Evolutionary conservation across 35 echinoderm and acorn worm genomes (phyloP), one percentile per base, ranked within the genome.

Genomic region (Diadema setosum): DNA sequence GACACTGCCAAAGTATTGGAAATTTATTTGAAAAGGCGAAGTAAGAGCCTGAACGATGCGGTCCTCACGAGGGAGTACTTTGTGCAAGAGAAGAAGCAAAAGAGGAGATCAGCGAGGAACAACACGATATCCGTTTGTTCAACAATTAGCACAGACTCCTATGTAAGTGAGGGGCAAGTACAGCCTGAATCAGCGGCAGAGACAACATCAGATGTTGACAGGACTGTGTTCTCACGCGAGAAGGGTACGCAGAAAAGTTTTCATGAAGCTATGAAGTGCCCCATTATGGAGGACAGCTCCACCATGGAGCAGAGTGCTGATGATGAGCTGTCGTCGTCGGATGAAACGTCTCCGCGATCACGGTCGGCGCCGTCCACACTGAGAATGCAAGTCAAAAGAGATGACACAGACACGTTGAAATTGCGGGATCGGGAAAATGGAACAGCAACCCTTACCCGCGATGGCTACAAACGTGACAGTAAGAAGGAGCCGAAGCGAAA

Each of bases 1-100:
- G 94, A 96, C 23, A 91, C 94, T 32, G 89, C 65, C 9, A 96
- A 91, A 60, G 94, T 96, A 18, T 84, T 96, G 85, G 94, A 96
- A 25, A 96, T 92, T 84, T 91, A 92, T 56, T 60, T 96, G 4
- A 96, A 96, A 55, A 91, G 94, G 44, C 55, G 89, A 34, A 96
- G 89, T 49, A 92, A 85, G 82, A 96, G 94, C 64, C 41, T 92
- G 25, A 92, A 96, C 32, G 94, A 96, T 85, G 94, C 94, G 1
- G 90, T 96, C 5, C 82, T 96, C 35, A 90, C 89, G 14, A 87
- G 91, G 80, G 94, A 96, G 56, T 91, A 91, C 63, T 96, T 96
- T 78, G 85, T 65, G 30, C 85, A 91, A 46, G 94, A 96, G 17
- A 96, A 92, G 80, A 91, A 95, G 56, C 88, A 89, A 46, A 60